These are phyloP conservation scores for Fragum sueziense DNA, from an alignment of 2,888 invertebrate genomes.

Conservation along the genomic window DNA sequence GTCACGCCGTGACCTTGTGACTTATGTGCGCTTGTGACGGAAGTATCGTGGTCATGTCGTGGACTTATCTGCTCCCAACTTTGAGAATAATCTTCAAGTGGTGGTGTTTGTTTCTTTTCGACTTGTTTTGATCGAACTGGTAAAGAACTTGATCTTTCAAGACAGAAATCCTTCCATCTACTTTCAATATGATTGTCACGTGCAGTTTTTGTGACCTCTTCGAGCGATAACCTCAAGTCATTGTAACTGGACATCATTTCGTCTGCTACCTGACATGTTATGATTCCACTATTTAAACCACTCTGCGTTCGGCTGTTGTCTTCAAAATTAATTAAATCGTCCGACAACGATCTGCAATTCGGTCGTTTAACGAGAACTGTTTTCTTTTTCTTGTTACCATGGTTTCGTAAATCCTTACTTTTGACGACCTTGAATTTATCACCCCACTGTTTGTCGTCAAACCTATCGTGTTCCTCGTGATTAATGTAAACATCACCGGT, in stretches of 20 bases:
- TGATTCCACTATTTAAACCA: constrained; percentile 30
- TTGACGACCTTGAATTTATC: constrained; percentile 26
- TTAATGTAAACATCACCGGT: constrained; percentile 57
- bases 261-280: constrained; percentile 56
- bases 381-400: constrained; percentile 11
- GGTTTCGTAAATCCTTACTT: constrained; percentile 8
- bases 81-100: constrained; percentile 47
- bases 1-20: not conserved
- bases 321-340: constrained; percentile 44
- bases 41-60: constrained; percentile 26
- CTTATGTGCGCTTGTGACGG: constrained; percentile 17
- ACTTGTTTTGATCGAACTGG: constrained; percentile 38
- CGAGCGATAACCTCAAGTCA: constrained; percentile 48
- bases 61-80: constrained; percentile 60
- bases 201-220: constrained; percentile 51
- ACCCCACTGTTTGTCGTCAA: constrained; percentile 21
- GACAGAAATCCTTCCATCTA: constrained; percentile 52
- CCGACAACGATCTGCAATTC: constrained; percentile 25
- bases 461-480: not conserved
- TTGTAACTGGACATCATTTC: constrained; percentile 59
- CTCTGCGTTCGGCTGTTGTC: not conserved
- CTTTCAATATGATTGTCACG: constrained; percentile 46
- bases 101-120: not conserved
- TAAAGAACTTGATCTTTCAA: constrained; percentile 53
- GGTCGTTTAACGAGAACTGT: constrained; percentile 2